These are phyloP conservation scores for Zaprionus africanus DNA, from an alignment of 1,140 invertebrate species.

Conservation along the genomic window DNA sequence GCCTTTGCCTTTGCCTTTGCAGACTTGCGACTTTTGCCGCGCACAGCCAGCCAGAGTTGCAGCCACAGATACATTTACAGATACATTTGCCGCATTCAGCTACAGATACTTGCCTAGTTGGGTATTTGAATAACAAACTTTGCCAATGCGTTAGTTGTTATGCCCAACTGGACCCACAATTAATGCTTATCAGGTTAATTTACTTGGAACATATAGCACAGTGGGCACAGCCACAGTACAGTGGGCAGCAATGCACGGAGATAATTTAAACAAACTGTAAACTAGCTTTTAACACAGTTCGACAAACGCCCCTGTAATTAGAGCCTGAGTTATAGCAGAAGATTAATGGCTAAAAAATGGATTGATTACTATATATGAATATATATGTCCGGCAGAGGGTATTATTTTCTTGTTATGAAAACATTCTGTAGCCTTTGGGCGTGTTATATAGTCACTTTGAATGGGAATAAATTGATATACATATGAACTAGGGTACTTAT, in stretches of 20 bases:
- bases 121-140: constrained; percentile 73
- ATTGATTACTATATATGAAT: background rate
- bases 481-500: too few relatives aligned
- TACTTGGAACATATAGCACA: background rate
- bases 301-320: background rate
- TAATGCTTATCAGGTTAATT: constrained; percentile 8
- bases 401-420: background rate
- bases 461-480: too few relatives aligned
- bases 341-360: background rate
- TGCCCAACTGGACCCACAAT: constrained; percentile 10
- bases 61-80: constrained; percentile 27
- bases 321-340: background rate
- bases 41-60: constrained; percentile 13
- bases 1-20: constrained; percentile 41
- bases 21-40: constrained; percentile 21
- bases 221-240: background rate
- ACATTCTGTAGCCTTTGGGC: too few relatives aligned
- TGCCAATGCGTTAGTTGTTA: constrained; percentile 47
- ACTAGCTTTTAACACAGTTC: background rate
- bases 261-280: background rate
- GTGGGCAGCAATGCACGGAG: background rate
- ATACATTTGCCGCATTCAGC: constrained; percentile 8
- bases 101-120: constrained; percentile 57
- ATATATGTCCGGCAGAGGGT: background rate
- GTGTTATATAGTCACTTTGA: too few relatives aligned